These are phyloP conservation scores for Actenoides lindsayi DNA, from an alignment of 2,113 vertebrate genomes.

Conservation along the genomic window DNA sequence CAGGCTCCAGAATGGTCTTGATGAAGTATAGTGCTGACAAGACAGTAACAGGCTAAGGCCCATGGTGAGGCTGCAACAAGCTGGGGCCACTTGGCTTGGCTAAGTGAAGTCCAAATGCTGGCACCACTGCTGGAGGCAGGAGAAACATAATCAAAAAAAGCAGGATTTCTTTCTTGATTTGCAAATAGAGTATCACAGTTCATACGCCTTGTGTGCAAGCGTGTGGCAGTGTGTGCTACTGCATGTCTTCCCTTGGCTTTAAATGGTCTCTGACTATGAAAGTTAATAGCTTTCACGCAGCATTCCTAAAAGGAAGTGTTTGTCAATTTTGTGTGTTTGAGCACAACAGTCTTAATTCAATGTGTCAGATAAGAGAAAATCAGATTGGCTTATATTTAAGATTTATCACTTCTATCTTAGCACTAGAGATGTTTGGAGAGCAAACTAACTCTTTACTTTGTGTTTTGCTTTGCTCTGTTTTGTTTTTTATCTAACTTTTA, in stretches of 20 bases:
- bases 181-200: background rate
- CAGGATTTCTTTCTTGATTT: background rate
- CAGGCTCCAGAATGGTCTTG: background rate
- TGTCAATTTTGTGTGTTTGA: conserved; percentile 70
- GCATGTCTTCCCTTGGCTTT: conserved; percentile 34
- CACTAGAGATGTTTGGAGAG: conserved; percentile 43
- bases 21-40: background rate
- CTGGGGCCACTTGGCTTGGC: background rate
- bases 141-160: background rate
- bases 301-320: conserved; percentile 59
- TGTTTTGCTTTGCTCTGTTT: background rate
- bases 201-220: background rate
- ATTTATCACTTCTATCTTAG: conserved; percentile 63
- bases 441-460: background rate
- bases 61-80: background rate
- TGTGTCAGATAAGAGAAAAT: conserved; percentile 67
- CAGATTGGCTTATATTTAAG: conserved; percentile 60
- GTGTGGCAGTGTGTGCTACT: background rate
- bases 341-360: conserved; percentile 62
- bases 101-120: background rate
- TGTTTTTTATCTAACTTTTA: background rate
- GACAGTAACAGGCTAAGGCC: background rate
- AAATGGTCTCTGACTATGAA: conserved; percentile 48
- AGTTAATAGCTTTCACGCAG: conserved; percentile 57
- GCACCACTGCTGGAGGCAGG: background rate